Base-by-base conservation (phyloP, 2,113 vertebrate genomes). In the Azemiops feae region DNA sequence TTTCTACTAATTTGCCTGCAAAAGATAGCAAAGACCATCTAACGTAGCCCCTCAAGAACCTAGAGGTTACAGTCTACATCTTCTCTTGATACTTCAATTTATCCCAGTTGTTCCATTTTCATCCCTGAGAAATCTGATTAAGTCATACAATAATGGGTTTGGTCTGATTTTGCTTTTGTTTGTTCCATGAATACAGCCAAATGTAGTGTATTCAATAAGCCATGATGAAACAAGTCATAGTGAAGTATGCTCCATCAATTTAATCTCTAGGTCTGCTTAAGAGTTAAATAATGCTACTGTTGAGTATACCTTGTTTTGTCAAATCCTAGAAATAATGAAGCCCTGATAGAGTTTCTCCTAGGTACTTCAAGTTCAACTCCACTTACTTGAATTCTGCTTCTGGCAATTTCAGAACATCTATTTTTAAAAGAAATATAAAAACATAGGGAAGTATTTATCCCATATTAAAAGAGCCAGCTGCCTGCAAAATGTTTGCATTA, bases 401-500 rank as follows among this genome's bases (percentile, higher is more conserved):
- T 43, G 23, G 27, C 94, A 53, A 74, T 88, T 95, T 92, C 55
- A 53, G 90, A 95, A 93, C 85, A 88, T 1, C 5, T 86, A 90
- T 47, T 64, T 64, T 64, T 45, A 58, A 86, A 55, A n/a, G 58
- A 45, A 55, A 58, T 57, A 85, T 85, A 16, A 22, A 64, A 94
- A 45, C 60, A 55, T 10, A 88, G 39, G 69, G 92, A 93, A 2
- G 1, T 89, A 25, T 93, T 95, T 94, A 18, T 11, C 92, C 93
- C 94, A 64, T 88, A 88, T 45, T 91, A 96, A 91, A 18, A 57
- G 93, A 0, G 10, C 20, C 93, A 94, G 90, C 53, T 93, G 47
- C 2, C 10, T 93, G 64, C 93, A 90, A 94, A 95, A 89, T 89
- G 1, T 95, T 96, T 94, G 45, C 54, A 94, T 88, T 94, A 93